Percentiles rank a stretch among this genome's conserved stretches.
These are phyloP conservation scores for Plectrocnemia conspersa DNA, from an alignment of 1,140 invertebrate genomes.

Conservation along the genomic window DNA sequence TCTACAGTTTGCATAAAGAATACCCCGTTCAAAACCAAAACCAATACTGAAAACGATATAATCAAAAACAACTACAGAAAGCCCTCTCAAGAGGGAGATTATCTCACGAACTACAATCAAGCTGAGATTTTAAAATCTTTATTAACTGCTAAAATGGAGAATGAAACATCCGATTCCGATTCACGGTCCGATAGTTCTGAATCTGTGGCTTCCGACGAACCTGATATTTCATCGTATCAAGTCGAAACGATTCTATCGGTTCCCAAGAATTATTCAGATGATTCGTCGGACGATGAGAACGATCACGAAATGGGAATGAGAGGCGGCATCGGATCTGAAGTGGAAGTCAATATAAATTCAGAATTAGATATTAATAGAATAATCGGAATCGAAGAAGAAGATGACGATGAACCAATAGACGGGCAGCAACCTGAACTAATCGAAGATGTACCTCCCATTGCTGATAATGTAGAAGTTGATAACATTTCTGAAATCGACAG, in stretches of 20 bases:
- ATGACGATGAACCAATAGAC: slow-evolving; percentile 25
- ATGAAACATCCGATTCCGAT: slow-evolving; percentile 47
- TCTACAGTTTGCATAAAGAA: too few relatives aligned
- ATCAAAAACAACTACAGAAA: not conserved
- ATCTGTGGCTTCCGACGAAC: slow-evolving; percentile 47
- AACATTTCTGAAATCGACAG: slow-evolving; percentile 33
- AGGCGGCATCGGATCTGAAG: slow-evolving; percentile 24
- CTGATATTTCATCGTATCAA: slow-evolving; percentile 49
- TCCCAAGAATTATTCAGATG: slow-evolving; percentile 40
- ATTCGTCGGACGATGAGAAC: slow-evolving; percentile 17
- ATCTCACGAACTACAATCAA: too few relatives aligned
- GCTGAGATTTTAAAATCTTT: slow-evolving; percentile 50
- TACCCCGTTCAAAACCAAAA: slow-evolving; percentile 47
- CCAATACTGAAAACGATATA: slow-evolving; percentile 40
- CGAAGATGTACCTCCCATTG: slow-evolving; percentile 1
- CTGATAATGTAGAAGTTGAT: slow-evolving; percentile 31
- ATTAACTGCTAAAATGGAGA: slow-evolving; percentile 45
- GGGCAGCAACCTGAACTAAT: slow-evolving; percentile 7
- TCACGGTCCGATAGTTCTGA: slow-evolving; percentile 49
- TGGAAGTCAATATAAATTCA: slow-evolving; percentile 25
- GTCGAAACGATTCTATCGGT: slow-evolving; percentile 49
- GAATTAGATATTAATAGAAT: slow-evolving; percentile 33
- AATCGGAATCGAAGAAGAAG: slow-evolving; percentile 35
- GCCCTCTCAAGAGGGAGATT: too few relatives aligned
- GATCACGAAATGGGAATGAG: slow-evolving; percentile 5